phyloP scores from a whole-genome alignment of 2,888 invertebrate genomes.

The Petrolisthes manimaculis region DNA sequence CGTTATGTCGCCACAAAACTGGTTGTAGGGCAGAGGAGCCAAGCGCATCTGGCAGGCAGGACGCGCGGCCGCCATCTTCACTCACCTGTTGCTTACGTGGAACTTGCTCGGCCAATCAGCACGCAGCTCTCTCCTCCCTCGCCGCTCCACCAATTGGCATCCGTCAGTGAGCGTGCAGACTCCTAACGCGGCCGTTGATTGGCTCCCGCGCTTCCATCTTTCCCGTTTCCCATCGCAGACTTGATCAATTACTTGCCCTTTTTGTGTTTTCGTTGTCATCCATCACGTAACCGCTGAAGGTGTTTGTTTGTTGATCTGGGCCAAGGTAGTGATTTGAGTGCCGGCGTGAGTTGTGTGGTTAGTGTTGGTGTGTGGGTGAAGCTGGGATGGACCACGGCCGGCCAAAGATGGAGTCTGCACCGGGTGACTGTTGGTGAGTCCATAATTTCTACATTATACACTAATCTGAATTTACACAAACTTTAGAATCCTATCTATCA shows the following conservation, averaged over 20 bases:
- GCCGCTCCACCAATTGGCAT: slow-evolving; percentile 59
- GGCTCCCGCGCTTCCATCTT: slow-evolving; percentile 39
- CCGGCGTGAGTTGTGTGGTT: slow-evolving; percentile 10
- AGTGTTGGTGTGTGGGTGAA: not conserved
- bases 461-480: no score
- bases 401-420: slow-evolving; percentile 42
- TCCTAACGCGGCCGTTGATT: slow-evolving; percentile 58
- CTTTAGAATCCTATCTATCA: no score
- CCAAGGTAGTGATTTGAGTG: slow-evolving; percentile 26
- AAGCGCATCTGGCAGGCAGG: slow-evolving; percentile 49
- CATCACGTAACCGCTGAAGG: slow-evolving; percentile 13
- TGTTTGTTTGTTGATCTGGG: slow-evolving; percentile 44
- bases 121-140: slow-evolving; percentile 48
- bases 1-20: not conserved
- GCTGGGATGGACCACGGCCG: not conserved
- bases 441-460: not conserved
- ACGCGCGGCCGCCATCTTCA: slow-evolving; percentile 54
- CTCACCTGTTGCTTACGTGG: slow-evolving; percentile 63
- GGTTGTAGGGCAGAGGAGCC: not conserved
- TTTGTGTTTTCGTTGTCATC: not conserved
- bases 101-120: slow-evolving; percentile 60
- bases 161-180: slow-evolving; percentile 55
- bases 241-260: slow-evolving; percentile 34
- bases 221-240: slow-evolving; percentile 20
- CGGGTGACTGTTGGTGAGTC: slow-evolving; percentile 41